Evolutionary conservation across 23 tunicate species (phyloP).

Genomic region (Pegea sp.): DNA sequence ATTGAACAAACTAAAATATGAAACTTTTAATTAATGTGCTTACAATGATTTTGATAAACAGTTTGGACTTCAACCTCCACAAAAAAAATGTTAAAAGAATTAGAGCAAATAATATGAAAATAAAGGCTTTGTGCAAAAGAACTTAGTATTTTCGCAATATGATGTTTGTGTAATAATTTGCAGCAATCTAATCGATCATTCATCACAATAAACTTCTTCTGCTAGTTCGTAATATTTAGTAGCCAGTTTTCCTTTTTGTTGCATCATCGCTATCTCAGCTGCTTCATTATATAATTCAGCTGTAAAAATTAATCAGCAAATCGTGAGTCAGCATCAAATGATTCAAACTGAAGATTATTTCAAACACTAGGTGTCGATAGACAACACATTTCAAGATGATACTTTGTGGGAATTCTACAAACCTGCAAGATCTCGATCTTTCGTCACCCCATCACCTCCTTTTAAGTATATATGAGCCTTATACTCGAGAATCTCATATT

Average conservation of each 20-base stretch:
- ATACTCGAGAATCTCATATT: constrained; percentile 34
- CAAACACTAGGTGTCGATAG: not conserved
- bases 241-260: constrained; percentile 83
- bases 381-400: not conserved
- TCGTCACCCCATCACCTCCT: constrained; percentile 56
- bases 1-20: too few species aligned
- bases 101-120: too few species aligned
- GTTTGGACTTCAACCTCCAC: too few species aligned
- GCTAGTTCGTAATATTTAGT: constrained; percentile 65
- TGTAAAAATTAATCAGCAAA: constrained; percentile 2
- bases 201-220: constrained; percentile 65
- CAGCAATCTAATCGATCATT: too few species aligned
- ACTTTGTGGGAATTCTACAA: constrained; percentile 1
- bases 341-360: not conserved
- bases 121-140: too few species aligned
- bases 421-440: constrained; percentile 65
- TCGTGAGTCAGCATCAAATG: not conserved
- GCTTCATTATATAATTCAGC: constrained; percentile 76
- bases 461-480: constrained; percentile 50
- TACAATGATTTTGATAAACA: too few species aligned
- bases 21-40: too few species aligned
- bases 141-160: too few species aligned
- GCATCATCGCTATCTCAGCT: constrained; percentile 81
- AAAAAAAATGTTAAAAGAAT: too few species aligned
- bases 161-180: too few species aligned